Base-by-base conservation (phyloP, 2,888 invertebrate genomes). In the Hololepta plana region DNA sequence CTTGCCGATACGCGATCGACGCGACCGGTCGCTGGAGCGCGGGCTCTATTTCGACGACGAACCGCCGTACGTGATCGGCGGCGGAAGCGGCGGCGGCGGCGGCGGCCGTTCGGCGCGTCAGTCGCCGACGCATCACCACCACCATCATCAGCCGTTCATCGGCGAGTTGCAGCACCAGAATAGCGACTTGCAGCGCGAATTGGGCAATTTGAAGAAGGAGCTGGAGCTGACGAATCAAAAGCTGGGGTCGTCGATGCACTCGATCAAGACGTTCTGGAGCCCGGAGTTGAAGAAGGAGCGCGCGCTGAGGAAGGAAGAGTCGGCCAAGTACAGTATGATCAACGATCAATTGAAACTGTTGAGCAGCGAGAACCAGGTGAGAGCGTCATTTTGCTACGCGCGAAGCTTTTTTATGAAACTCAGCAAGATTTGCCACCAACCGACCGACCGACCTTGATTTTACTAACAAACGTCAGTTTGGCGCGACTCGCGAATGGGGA, bases 241-340 rank as follows among this genome's bases (percentile, higher is more conserved):
- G 60, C 68, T 96, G 44, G 88, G 90, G 54, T 91, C 91, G 51
- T 88, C 87, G 47, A 98, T 98, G 95, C 95, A 96, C 62, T 93
- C 91, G 60, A 98, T 98, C 58, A 96, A 96, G 65, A 96, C 95
- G 29, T 99, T 98, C 61, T 98, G 98, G 98, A 93, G 93, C 52
- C 98, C 98, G 11, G 98, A 98, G 62, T 64, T 98, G 55, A 98
- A 98, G 63, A 93, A 95, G 59, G 96, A 98, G 60, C 64, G 96
- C 37, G 88, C 91, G 26, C 55, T 95, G 43, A 66, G 96, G 41
- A 96, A 96, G 53, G 96, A 98, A 57, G 96, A 98, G 59, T 85
- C 87, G 53, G 87, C 90, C 49, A 91, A 93, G 59, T 91, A 90
- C 64, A 82, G 84, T 57, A 72, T 91, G 53, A 82, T 93, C 57